Evolutionary conservation across 2,113 vertebrate genomes (phyloP).

Genomic region (Hyaena hyaena): DNA sequence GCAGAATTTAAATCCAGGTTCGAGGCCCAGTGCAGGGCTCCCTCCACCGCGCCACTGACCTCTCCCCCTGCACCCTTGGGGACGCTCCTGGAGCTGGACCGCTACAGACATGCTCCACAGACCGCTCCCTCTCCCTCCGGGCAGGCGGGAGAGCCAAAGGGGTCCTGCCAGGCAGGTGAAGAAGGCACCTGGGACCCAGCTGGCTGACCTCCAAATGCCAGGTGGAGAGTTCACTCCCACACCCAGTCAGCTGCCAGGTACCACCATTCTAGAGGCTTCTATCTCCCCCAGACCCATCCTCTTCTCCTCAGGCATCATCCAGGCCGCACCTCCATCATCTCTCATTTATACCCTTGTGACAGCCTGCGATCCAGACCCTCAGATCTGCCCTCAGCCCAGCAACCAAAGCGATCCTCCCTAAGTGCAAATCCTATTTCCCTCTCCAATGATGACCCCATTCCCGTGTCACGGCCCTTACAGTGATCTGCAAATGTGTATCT

Average conservation of each 20-base stretch:
- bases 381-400: neutral
- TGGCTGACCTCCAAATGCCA: neutral
- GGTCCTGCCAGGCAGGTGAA: neutral
- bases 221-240: neutral
- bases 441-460: neutral
- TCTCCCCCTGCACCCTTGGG: neutral
- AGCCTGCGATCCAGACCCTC: neutral
- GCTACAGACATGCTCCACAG: too few species aligned
- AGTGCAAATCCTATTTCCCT: neutral
- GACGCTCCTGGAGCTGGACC: neutral
- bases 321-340: neutral
- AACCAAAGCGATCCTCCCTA: neutral
- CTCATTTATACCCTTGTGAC: neutral
- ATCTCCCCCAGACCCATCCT: neutral
- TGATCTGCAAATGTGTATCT: neutral
- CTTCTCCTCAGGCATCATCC: neutral
- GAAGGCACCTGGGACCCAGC: neutral
- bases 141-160: neutral
- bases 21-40: fast-evolving
- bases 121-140: neutral
- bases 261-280: neutral
- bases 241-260: neutral
- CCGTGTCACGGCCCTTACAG: neutral
- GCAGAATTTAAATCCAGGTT: neutral
- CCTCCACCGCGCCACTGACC: neutral